Conservation (phyloP, 2,888 invertebrate genomes). For the Branchipolynoe longqiensis region DNA sequence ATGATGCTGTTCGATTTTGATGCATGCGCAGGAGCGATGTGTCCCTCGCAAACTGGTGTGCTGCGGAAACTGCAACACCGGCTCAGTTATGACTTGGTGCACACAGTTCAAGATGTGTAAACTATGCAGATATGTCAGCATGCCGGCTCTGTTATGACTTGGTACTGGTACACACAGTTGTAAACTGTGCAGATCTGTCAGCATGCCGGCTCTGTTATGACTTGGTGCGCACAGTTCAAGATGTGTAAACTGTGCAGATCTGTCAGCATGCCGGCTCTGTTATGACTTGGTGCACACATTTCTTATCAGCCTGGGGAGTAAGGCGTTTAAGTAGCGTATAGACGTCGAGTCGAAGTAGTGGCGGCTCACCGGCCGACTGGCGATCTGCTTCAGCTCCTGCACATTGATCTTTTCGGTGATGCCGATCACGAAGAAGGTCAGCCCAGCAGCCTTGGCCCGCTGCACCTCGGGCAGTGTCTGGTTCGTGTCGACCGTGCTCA, state of each 20-base stretch:
- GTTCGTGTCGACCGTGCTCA: slow-evolving; percentile 17
- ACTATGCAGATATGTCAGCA: no score
- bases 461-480: not conserved
- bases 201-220: not conserved
- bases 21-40: no score
- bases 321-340: not conserved
- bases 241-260: not conserved
- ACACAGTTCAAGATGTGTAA: no score
- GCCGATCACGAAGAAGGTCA: slow-evolving; percentile 6
- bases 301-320: not conserved
- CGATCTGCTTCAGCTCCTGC: not conserved
- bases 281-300: not conserved
- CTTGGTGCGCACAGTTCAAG: not conserved
- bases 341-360: slow-evolving; percentile 38
- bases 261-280: not conserved
- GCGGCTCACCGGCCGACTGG: not conserved
- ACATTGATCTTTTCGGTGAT: slow-evolving; percentile 15
- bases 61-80: no score
- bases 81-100: no score
- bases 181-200: not conserved
- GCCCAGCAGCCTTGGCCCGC: not conserved
- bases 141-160: no score
- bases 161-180: no score
- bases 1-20: no score
- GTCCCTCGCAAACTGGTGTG: no score